Base-by-base conservation (phyloP, 2,113 vertebrate genomes). In the Hydrolagus affinis region DNA sequence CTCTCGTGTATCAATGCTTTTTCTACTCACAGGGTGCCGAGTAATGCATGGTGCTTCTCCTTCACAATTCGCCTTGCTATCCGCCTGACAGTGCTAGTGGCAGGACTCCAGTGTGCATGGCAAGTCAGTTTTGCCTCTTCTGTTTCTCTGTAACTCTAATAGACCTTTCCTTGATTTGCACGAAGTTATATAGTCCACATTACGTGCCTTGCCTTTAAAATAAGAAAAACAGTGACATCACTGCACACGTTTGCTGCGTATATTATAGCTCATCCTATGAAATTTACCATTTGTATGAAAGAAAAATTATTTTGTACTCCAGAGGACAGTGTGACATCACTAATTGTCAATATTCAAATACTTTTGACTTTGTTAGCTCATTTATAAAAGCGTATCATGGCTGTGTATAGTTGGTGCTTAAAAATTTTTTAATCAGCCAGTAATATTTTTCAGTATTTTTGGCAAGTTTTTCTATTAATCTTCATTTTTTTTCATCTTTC, bases 171-270 rank as follows among this genome's bases (percentile, higher is more conserved):
- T 95, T 97, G 95, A 98, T 98, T 99, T 98, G 97, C 97, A 99
- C 97, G 97, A 98, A 96, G 94, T 95, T 96, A 96, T 96, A 96
- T 96, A 95, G 96, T 97, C 97, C 96, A 98, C 97, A 95, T 98
- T 95, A 98, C 97, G 97, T 99, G 97, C 97, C 97, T 99, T 98
- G 96, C 96, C 96, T 99, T 97, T 95, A 95, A 97, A 95, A 94
- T 95, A 96, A 95, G 93, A 88, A 44, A 83, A 92, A 92, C 94
- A 93, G 90, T 96, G 94, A 95, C 94, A 95, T 98, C 97, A 96
- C 95, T 97, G 96, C 96, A 97, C 94, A 97, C 98, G 94, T 98
- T 98, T 97, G 96, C 97, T 97, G 97, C 97, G 97, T 98, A 98
- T 97, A 96, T 96, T 95, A 97, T 97, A 83, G 78, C 78, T 83